These are phyloP conservation scores for Digitonthophagus gazella DNA, from an alignment of 2,888 invertebrate species.

Conservation along the genomic window DNA sequence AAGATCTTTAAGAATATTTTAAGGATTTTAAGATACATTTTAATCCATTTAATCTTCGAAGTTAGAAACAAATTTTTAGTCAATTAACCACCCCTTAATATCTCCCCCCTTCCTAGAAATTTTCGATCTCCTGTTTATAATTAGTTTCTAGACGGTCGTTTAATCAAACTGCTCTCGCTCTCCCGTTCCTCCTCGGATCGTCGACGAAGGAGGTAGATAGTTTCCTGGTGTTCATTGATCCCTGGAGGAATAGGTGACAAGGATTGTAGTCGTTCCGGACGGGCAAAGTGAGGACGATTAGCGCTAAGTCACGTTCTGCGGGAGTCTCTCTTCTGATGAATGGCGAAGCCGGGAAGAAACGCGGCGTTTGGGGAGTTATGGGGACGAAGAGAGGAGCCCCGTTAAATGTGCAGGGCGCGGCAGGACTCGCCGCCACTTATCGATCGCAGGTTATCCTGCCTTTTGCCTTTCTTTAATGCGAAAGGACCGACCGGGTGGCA, in stretches of 20 bases:
- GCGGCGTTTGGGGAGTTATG: too few relatives aligned
- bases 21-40: too few relatives aligned
- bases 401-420: neutral
- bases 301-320: neutral
- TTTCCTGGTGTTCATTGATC: neutral
- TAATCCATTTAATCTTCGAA: too few relatives aligned
- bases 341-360: too few relatives aligned
- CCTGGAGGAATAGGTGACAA: neutral
- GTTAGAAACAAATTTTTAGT: too few relatives aligned
- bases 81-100: too few relatives aligned
- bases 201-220: too few relatives aligned
- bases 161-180: neutral
- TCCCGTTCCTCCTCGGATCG: too few relatives aligned
- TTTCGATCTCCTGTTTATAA: neutral
- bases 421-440: neutral
- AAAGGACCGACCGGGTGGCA: too few relatives aligned
- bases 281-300: neutral
- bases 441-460: neutral
- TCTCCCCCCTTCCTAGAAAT: too few relatives aligned
- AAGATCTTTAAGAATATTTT: neutral
- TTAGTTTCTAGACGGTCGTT: neutral
- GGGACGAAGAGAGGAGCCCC: neutral
- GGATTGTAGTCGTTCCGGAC: neutral
- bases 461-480: neutral
- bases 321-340: neutral